These are phyloP conservation scores for Melozone crissalis DNA, from an alignment of 2,113 vertebrate genomes.

Conservation along the genomic window DNA sequence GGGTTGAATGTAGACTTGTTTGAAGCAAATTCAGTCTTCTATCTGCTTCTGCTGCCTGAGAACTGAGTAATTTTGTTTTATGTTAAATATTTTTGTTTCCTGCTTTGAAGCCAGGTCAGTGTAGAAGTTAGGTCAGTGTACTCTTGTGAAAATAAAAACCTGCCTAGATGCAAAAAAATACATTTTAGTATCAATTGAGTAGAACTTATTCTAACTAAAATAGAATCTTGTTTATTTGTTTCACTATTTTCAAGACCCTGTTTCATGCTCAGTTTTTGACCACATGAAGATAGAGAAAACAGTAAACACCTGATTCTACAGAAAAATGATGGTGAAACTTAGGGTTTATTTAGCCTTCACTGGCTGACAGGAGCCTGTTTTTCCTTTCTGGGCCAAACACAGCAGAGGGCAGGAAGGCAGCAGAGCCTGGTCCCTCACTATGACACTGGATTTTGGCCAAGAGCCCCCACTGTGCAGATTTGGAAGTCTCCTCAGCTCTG, in stretches of 20 bases:
- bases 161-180: not conserved
- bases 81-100: not conserved
- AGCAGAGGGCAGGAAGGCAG: not conserved
- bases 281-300: not conserved
- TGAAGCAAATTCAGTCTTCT: not conserved
- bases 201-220: not conserved
- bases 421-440: not conserved
- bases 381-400: not conserved
- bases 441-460: not conserved
- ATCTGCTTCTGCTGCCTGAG: not conserved
- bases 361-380: not conserved
- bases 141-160: not conserved
- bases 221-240: not conserved
- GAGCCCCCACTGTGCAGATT: not conserved
- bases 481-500: not conserved
- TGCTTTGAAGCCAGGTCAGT: not conserved
- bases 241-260: not conserved
- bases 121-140: not conserved
- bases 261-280: not conserved
- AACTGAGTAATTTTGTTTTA: not conserved
- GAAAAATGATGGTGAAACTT: not conserved
- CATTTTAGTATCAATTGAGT: not conserved
- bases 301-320: not conserved
- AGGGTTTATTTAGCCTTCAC: not conserved
- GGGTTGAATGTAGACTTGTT: not conserved